Evolutionary conservation across 2,888 invertebrate species (phyloP), one percentile per base, ranked within the genome.

Genomic region (Acanthacorydalis orientalis): DNA sequence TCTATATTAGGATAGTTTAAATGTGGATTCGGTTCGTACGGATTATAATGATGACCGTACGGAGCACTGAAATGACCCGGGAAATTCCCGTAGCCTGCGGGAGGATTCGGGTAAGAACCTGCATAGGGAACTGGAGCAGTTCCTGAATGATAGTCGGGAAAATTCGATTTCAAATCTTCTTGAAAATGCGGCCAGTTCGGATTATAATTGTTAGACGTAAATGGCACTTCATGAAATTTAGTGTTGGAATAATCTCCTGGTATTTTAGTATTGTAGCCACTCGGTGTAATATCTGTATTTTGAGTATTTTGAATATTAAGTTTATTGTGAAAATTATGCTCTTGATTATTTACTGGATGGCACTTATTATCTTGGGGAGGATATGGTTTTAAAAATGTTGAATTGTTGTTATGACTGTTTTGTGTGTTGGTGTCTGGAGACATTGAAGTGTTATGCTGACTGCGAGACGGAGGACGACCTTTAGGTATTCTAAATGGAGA

Each of bases 401-500:
- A 69, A 51, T 69, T 68, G 16, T 16, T 31, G 9, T 32, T 33
- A 34, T 33, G 12, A 7, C 12, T 16, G 33, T 40, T 46, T 53
- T 70, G 73, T 41, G 68, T 48, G 2, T 63, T 60, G 11, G 66
- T 60, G 44, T 73, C 70, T 1, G 64, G 62, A 23, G 72, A 68
- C 53, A 60, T 61, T 46, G 58, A 61, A n/a, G 70, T 69, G 9
- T 65, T 64, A 32, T 73, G 65, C 48, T 70, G 72, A 1, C 70
- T 74, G 50, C 78, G 67, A 4, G 77, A 79, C 32, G 75, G 79
- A 32, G 77, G 77, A 54, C 76, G 69, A 1, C 76, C 77, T 62
- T 75, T 78, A 2, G 78, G 78, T 15, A 78, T 74, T 56, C 78
- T 65, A 55, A 79, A 79, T 9, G 78, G 68, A 3, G 74, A 69